These are phyloP conservation scores for Pandion haliaetus DNA, from an alignment of 2,113 vertebrate species.

Conservation along the genomic window DNA sequence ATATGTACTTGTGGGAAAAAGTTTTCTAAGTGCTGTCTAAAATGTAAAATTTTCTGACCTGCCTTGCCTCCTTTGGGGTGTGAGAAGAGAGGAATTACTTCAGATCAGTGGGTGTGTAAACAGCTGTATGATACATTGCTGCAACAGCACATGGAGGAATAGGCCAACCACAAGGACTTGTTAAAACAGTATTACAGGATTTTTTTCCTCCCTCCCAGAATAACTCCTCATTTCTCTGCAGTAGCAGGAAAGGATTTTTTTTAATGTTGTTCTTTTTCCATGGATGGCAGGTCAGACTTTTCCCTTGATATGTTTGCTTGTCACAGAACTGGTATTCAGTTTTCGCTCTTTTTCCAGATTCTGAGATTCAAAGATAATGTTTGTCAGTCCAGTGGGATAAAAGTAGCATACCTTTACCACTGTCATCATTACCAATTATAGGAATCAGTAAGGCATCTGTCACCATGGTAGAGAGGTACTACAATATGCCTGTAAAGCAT, in stretches of 20 bases:
- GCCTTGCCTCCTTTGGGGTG: neutral
- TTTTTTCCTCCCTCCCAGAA: neutral
- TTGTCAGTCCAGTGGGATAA: neutral
- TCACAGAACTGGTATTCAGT: neutral
- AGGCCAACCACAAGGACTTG: neutral
- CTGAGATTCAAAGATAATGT: neutral
- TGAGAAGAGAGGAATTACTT: neutral
- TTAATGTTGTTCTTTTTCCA: neutral
- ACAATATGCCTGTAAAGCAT: constrained; percentile 49
- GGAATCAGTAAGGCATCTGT: constrained; percentile 44
- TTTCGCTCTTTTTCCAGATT: neutral
- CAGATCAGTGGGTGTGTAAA: constrained; percentile 1
- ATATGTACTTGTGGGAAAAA: neutral
- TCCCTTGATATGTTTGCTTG: neutral
- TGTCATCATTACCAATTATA: constrained; percentile 26
- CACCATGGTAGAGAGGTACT: neutral
- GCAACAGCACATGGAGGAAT: neutral
- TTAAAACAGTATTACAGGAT: neutral
- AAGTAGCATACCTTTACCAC: constrained; percentile 22
- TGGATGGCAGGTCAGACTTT: neutral
- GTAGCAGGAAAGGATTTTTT: neutral
- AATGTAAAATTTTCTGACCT: neutral
- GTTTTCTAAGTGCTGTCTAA: neutral
- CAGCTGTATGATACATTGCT: neutral
- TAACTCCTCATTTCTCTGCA: neutral